These are phyloP conservation scores for Ormyrus pomaceus DNA, from an alignment of 2,888 invertebrate species.

Conservation along the genomic window DNA sequence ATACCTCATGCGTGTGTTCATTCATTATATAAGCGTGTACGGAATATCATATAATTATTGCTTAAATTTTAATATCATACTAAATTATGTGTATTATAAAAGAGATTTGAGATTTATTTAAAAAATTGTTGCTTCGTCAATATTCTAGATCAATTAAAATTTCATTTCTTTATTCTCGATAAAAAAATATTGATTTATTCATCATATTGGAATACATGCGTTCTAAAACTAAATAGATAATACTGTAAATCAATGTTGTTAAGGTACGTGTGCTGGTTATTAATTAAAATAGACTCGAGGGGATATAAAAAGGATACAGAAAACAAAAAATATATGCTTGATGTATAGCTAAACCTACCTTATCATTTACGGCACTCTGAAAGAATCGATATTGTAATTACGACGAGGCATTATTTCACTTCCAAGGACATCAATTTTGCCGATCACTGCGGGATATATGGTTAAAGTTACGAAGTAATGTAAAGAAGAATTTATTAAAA, in stretches of 20 bases:
- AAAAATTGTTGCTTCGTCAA: no score
- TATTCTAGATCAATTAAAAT: no score
- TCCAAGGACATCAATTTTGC: background rate
- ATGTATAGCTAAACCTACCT: background rate
- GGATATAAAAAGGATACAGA: background rate
- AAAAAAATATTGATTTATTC: no score
- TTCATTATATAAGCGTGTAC: background rate
- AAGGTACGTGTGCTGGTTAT: background rate
- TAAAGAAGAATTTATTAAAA: conserved; percentile 10
- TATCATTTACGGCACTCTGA: conserved; percentile 8
- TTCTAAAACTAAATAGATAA: background rate
- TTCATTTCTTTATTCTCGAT: no score
- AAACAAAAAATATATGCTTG: conserved; percentile 1
- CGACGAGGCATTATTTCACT: conserved; percentile 11
- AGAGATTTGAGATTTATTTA: no score
- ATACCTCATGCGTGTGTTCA: background rate
- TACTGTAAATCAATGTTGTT: background rate
- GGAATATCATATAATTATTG: no score
- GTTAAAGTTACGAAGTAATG: background rate
- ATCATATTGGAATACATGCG: no score
- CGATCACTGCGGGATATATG: background rate
- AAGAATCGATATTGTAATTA: conserved; percentile 26
- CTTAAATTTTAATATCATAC: no score
- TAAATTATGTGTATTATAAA: no score
- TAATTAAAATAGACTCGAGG: conserved; percentile 11